Evolutionary conservation across 2,888 invertebrate species (phyloP).

Genomic region (Pollenia angustigena): DNA sequence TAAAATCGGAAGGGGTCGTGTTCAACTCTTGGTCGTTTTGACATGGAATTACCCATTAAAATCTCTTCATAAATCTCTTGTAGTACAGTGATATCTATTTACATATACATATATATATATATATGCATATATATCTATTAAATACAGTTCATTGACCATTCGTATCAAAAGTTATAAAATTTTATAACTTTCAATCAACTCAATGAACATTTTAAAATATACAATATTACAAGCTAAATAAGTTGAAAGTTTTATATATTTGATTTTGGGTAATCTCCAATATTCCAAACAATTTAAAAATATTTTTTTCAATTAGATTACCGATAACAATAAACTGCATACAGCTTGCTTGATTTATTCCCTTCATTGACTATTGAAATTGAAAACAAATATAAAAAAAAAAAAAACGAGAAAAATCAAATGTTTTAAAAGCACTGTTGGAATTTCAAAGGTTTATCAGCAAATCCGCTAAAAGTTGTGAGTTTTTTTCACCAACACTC

Average conservation of each 20-base stretch:
- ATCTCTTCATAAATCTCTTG: too few relatives aligned
- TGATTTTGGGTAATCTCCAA: neutral
- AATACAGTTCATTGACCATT: too few relatives aligned
- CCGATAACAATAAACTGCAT: conserved; percentile 38
- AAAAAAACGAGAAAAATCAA: conserved; percentile 3
- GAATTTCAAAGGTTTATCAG: conserved; percentile 32
- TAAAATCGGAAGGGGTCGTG: too few relatives aligned
- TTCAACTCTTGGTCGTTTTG: too few relatives aligned
- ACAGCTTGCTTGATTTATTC: conserved; percentile 31
- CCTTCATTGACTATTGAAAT: conserved; percentile 17
- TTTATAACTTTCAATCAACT: neutral
- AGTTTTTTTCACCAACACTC: conserved; percentile 24
- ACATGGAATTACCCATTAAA: too few relatives aligned
- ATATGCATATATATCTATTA: too few relatives aligned
- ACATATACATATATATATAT: too few relatives aligned
- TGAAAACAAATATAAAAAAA: neutral
- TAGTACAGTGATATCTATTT: too few relatives aligned
- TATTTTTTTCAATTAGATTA: conserved; percentile 55
- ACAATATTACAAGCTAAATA: neutral
- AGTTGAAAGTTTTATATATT: conserved; percentile 1
- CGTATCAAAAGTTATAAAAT: too few relatives aligned
- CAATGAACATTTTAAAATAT: neutral
- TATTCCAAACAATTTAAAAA: conserved; percentile 43
- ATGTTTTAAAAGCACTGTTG: neutral
- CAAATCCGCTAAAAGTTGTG: conserved; percentile 42